Percentiles rank a stretch among this genome's conserved stretches.
These are phyloP conservation scores for Tachina lurida DNA, from an alignment of 2,888 invertebrate genomes.

Conservation along the genomic window DNA sequence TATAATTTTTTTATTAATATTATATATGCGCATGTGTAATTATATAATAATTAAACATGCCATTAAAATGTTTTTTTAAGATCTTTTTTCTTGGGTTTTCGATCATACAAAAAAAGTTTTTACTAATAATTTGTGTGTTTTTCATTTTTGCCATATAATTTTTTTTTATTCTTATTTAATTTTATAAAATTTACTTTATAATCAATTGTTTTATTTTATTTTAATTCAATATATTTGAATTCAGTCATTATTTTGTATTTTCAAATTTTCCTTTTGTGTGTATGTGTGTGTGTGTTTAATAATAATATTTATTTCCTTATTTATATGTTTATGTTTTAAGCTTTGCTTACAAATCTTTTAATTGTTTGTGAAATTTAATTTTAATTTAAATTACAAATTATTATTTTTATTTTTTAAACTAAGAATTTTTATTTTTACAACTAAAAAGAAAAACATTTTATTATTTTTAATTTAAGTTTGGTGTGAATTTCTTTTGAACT, in stretches of 20 bases:
- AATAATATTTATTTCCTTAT: slow-evolving; percentile 43
- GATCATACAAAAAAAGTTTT: slow-evolving; percentile 65
- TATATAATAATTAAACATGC: slow-evolving; percentile 70
- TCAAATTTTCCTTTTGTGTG: slow-evolving; percentile 72
- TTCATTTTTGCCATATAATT: slow-evolving; percentile 44
- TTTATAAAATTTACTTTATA: slow-evolving; percentile 67
- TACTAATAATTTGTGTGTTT: slow-evolving; percentile 49
- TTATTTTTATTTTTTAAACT: slow-evolving; percentile 5
- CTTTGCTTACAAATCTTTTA: slow-evolving; percentile 66
- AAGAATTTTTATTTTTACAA: slow-evolving; percentile 44
- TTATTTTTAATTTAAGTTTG: background rate
- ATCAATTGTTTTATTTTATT: slow-evolving; percentile 67
- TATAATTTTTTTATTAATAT: slow-evolving; percentile 44
- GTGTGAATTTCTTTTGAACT: slow-evolving; percentile 17
- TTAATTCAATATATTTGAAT: slow-evolving; percentile 69
- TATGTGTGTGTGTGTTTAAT: slow-evolving; percentile 36
- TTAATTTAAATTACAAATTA: background rate
- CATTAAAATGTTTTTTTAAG: slow-evolving; percentile 46
- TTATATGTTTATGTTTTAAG: slow-evolving; percentile 56
- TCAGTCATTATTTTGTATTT: slow-evolving; percentile 76
- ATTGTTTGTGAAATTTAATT: slow-evolving; percentile 33
- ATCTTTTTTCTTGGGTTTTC: slow-evolving; percentile 60
- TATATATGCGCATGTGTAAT: slow-evolving; percentile 60
- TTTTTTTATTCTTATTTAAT: slow-evolving; percentile 32
- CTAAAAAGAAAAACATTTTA: slow-evolving; percentile 23